A percentile compares a stretch with the other conserved stretches of the same genome.
Conservation (phyloP, 1,140 invertebrate species). For the Arctopsyche grandis region DNA sequence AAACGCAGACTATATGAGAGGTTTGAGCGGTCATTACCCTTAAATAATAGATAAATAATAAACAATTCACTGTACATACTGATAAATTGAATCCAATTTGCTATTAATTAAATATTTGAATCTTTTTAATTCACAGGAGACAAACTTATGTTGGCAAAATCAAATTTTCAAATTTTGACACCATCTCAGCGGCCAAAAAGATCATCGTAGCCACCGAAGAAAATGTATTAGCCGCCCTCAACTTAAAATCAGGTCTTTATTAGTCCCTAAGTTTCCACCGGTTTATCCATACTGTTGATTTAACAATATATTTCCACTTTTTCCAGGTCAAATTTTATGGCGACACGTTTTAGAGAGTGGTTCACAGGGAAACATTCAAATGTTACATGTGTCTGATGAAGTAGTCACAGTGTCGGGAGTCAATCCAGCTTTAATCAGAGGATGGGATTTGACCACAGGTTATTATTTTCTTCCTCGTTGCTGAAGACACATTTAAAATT, state of each 20-base stretch:
- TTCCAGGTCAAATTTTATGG: slow-evolving; percentile 80
- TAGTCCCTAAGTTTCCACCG: background rate
- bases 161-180: slow-evolving; percentile 83
- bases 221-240: slow-evolving; percentile 87
- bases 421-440: slow-evolving; percentile 77
- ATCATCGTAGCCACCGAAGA: slow-evolving; percentile 88
- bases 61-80: no score
- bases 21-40: no score
- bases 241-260: slow-evolving; percentile 77
- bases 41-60: no score
- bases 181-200: slow-evolving; percentile 76
- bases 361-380: slow-evolving; percentile 69
- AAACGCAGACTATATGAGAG: no score
- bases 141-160: slow-evolving; percentile 86
- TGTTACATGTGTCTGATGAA: slow-evolving; percentile 72
- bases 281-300: no score
- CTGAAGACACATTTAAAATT: background rate
- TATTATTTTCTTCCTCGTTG: slow-evolving; percentile 52
- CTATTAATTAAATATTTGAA: background rate
- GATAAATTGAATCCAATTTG: no score
- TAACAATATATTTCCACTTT: background rate
- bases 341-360: slow-evolving; percentile 80
- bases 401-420: slow-evolving; percentile 78
- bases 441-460: slow-evolving; percentile 80
- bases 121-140: slow-evolving; percentile 73